A percentile compares a stretch with the other conserved stretches of the same genome.
phyloP scores from a whole-genome alignment of 1,140 invertebrate genomes.

The Pollicipes pollicipes region DNA sequence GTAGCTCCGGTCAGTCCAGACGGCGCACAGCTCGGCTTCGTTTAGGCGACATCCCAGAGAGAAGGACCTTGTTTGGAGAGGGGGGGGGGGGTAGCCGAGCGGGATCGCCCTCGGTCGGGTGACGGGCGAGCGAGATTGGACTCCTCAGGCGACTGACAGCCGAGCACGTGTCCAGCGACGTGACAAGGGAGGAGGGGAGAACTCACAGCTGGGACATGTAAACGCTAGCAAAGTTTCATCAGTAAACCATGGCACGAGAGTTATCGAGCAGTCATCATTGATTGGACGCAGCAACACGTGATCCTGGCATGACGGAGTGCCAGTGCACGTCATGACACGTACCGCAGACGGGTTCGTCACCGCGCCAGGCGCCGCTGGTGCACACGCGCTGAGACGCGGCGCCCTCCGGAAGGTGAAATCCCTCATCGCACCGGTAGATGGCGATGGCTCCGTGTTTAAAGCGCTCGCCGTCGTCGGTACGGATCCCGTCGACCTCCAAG shows the following conservation, averaged over 20 bases:
- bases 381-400: not conserved
- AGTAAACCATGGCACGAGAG: not conserved
- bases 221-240: not conserved
- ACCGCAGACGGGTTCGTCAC: not conserved
- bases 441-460: not conserved
- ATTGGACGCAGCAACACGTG: not conserved
- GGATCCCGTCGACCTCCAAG: not conserved
- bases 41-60: no score
- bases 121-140: no score
- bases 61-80: no score
- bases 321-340: not conserved
- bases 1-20: not conserved
- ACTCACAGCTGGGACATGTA: no score
- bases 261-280: no score
- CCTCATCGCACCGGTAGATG: not conserved
- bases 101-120: not conserved
- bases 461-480: not conserved
- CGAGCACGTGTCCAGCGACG: not conserved
- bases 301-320: not conserved
- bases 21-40: not conserved
- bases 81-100: not conserved
- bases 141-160: no score
- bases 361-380: not conserved
- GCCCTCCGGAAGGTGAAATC: not conserved
- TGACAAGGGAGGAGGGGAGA: no score